Base-by-base conservation (phyloP, 2,888 invertebrate species). In the Brachynemurus nebulosus region DNA sequence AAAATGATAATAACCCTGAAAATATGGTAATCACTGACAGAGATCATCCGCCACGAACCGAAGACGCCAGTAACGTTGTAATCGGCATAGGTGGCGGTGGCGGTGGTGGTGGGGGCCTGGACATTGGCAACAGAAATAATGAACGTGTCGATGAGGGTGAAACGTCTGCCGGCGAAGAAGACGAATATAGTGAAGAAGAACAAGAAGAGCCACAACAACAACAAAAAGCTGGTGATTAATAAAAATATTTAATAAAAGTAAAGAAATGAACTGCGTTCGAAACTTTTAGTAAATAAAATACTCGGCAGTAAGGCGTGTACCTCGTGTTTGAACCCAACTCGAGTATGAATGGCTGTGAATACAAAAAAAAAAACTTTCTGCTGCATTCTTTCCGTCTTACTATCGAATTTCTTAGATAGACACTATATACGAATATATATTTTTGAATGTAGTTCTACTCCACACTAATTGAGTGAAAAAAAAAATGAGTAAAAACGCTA, bases 141-240 rank as follows among this genome's bases (percentile, higher is more conserved):
- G 39, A 40, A 46, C 52, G 21, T 16, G 12, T 38, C 7, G 44
- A 70, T 48, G 72, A 71, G 18, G 67, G 55, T 12, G 66, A 68
- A 39, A 64, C 67, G n/a, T 68, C 68, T n/a, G 68, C 64, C 33
- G 69, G 69, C 27, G 75, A 73, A 52, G 74, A 74, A 52, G 69
- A 68, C 41, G 68, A 68, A 40, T 68, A 67, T 53, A 67, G 67
- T 50, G 69, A 69, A 45, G 67, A 69, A 44, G 68, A 69, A 51
- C 59, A 61, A 18, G 66, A 67, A 55, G 58, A 12, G n/a, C 18
- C 37, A 37, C 37, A 18, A 19, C 33, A n/a, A 6, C 5, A n/a
- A 16, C 18, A 18, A 19, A 37, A 37, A 37, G 12, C 37, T 18
- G 37, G 20, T 20, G 37, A 37, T 19, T 37, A 37, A 37, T n/a